phyloP scores from a whole-genome alignment of 2,888 invertebrate species.

The Brenthis ino region DNA sequence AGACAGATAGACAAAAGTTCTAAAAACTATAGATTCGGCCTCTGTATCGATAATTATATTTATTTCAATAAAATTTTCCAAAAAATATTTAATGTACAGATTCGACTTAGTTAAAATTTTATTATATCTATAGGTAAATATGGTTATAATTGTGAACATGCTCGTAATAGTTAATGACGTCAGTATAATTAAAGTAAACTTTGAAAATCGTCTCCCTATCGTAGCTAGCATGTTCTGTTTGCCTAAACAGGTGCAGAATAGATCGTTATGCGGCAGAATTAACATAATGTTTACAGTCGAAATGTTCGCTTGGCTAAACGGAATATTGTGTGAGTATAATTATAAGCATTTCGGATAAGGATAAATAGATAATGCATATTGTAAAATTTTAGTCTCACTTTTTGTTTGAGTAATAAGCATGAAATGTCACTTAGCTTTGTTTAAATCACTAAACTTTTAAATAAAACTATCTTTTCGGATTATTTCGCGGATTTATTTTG shows the following conservation, averaged over 20 bases:
- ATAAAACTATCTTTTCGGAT: too few relatives aligned
- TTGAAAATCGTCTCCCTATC: slow-evolving; percentile 62
- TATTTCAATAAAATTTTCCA: too few relatives aligned
- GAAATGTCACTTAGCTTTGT: too few relatives aligned
- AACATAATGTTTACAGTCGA: slow-evolving; percentile 64
- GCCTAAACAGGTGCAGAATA: slow-evolving; percentile 76
- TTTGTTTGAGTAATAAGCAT: too few relatives aligned
- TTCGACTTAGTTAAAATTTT: too few relatives aligned
- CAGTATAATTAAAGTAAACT: slow-evolving; percentile 36
- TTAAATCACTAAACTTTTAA: too few relatives aligned
- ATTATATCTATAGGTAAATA: slow-evolving; percentile 13
- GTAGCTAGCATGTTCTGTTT: slow-evolving; percentile 62
- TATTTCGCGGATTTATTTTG: too few relatives aligned
- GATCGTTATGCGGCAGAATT: slow-evolving; percentile 68
- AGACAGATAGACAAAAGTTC: too few relatives aligned
- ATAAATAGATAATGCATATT: background rate
- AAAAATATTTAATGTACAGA: too few relatives aligned
- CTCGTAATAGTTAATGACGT: slow-evolving; percentile 28
- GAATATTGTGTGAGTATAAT: slow-evolving; percentile 18
- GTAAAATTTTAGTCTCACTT: too few relatives aligned
- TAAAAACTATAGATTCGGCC: too few relatives aligned
- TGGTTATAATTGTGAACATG: slow-evolving; percentile 7
- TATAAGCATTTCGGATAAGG: slow-evolving; percentile 9
- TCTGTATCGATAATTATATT: too few relatives aligned
- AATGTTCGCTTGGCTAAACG: slow-evolving; percentile 27